Base-by-base conservation (phyloP, 2,113 vertebrate genomes). In the Grammomys dolichurus region DNA sequence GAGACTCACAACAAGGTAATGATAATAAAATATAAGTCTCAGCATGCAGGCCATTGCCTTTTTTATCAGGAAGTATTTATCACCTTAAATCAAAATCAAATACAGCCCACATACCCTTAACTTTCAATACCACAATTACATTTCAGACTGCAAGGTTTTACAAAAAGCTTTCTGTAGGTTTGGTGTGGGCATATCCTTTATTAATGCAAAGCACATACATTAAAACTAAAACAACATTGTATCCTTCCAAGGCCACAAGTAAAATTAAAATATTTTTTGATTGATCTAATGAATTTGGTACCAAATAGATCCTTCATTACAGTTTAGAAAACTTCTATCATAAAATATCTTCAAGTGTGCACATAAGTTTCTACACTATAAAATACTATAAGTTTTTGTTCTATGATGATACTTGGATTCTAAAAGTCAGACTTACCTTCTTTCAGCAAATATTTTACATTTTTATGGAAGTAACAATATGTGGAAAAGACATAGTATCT, bases 361-460 rank as follows among this genome's bases (percentile, higher is more conserved):
- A 51, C 43, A 48, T 77, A 48, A 16, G 24, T 48, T 77, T 48
- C 43, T 51, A 51, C 3, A 33, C 6, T 10, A 17, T 99, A 54
- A n/a, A 67, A 80, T 80, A 54, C 17, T 33, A 9, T 78, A 78
- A 86, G 1, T 31, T 87, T 36, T 36, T 87, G 31, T 87, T 69
- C 3, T 65, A 17, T 85, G 58, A 65, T 24, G 24, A 60, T 43
- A n/a, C 1, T 54, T 65, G 13, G 7, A 31, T 85, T 85, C 24
- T 63, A 40, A 65, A 65, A 43, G 51, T 56, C 51, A 81, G 36
- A 43, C 13, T 40, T n/a, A 65, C 22, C 36, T 58, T 36, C 1
- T 40, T 26, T 84, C n/a, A 84, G 20, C 36, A 82, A 82, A 10
- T 11, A 0, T 40, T 82, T 82, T 26, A 84, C 2, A 14, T 84